These are phyloP conservation scores for Lepidochrysops patricia DNA, from an alignment of 2,888 invertebrate genomes.

Conservation along the genomic window DNA sequence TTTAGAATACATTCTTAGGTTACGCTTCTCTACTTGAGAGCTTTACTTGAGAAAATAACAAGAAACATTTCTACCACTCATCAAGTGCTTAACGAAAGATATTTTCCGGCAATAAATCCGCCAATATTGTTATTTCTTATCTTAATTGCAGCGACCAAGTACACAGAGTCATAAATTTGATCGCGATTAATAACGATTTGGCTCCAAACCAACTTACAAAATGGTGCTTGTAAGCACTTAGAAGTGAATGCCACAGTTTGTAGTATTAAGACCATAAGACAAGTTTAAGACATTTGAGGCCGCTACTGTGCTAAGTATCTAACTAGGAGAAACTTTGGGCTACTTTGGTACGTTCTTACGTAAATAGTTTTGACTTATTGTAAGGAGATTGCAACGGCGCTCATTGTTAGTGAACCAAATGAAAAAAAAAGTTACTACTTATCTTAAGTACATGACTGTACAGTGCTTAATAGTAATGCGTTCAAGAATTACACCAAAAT, in stretches of 20 bases:
- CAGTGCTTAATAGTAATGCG: no score
- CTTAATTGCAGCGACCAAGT: conserved; percentile 13
- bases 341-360: conserved; percentile 13
- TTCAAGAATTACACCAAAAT: no score
- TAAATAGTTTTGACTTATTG: conserved; percentile 9
- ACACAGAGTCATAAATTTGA: conserved; percentile 11
- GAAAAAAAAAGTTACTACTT: no score
- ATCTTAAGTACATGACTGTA: no score
- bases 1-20: no score
- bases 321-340: conserved; percentile 12
- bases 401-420: not conserved
- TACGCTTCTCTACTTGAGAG: no score
- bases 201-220: conserved; percentile 44
- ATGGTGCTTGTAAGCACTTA: conserved; percentile 37
- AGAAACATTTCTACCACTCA: not conserved
- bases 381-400: not conserved
- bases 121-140: conserved; percentile 17
- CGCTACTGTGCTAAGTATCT: conserved; percentile 10
- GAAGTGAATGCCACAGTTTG: conserved; percentile 35
- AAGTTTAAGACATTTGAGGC: conserved; percentile 35
- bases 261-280: conserved; percentile 41
- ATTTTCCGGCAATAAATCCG: conserved; percentile 11
- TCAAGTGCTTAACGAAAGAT: not conserved
- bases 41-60: not conserved
- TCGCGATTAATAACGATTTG: conserved; percentile 41